Percentiles rank a stretch among this genome's conserved stretches.
Conservation (phyloP, 30 jellyfish, hydroid and myxozoan genomes). For the Aurelia sp. region DNA sequence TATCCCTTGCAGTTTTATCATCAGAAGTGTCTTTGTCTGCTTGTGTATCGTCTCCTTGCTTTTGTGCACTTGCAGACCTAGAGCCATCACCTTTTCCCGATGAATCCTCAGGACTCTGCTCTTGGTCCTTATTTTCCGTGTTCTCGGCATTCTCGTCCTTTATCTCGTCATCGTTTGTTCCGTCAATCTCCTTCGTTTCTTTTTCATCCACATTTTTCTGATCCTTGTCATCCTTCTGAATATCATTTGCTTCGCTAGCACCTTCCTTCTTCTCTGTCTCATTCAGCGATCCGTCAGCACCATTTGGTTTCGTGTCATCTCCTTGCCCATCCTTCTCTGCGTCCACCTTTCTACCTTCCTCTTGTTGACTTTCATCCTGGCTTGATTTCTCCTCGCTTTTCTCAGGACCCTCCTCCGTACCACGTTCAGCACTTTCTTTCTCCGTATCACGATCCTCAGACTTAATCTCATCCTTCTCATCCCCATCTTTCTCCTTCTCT, state of each 20-base stretch:
- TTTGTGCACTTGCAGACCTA: too few species aligned
- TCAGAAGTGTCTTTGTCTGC: not conserved
- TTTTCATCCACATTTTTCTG: not conserved
- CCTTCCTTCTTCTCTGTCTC: not conserved
- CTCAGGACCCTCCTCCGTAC: not conserved
- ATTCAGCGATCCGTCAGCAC: too few species aligned
- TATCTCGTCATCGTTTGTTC: not conserved
- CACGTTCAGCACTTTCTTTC: not conserved
- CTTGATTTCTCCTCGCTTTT: constrained; percentile 5
- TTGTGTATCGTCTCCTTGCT: not conserved
- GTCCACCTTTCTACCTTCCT: not conserved
- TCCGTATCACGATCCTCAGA: not conserved
- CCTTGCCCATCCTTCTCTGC: not conserved
- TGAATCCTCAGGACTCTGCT: not conserved
- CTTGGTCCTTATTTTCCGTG: not conserved
- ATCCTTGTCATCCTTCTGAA: not conserved
- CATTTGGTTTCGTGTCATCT: not conserved
- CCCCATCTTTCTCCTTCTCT: not conserved
- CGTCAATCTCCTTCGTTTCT: not conserved
- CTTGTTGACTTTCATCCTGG: constrained; percentile 1
- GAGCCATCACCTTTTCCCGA: too few species aligned
- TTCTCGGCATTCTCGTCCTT: not conserved
- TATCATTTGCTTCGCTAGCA: not conserved
- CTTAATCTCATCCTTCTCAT: not conserved
- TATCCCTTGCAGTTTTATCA: not conserved